A percentile compares a stretch with the other conserved stretches of the same genome.
Conservation (phyloP, 2,113 vertebrate genomes). For the Pseudois nayaur region DNA sequence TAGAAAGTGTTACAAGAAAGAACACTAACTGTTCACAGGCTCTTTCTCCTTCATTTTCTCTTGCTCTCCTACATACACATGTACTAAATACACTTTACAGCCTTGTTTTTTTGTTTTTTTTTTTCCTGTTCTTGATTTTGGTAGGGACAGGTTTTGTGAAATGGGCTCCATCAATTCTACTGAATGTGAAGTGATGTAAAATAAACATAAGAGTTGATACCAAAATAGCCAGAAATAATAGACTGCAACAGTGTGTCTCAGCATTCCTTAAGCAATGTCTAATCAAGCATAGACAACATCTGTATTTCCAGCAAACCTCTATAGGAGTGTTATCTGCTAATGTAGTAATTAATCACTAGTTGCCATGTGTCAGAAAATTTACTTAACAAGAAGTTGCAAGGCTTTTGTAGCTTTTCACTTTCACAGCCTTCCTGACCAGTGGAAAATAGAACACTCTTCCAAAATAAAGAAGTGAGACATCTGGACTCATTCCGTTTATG, state of each 20-base stretch:
- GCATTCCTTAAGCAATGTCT: conserved; percentile 48
- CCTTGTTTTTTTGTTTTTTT: neutral
- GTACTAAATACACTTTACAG: neutral
- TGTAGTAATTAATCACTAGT: conserved; percentile 53
- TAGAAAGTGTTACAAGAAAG: neutral
- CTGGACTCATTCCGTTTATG: neutral
- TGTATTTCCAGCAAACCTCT: conserved; percentile 58
- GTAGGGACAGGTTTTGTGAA: conserved; percentile 23
- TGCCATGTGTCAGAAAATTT: conserved; percentile 50
- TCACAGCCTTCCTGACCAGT: neutral
- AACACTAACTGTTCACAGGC: neutral
- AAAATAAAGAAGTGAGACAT: neutral
- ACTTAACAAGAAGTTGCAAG: conserved; percentile 52
- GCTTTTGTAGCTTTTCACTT: neutral
- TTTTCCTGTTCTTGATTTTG: neutral
- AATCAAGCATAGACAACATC: conserved; percentile 46
- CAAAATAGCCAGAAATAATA: conserved; percentile 63
- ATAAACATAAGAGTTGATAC: conserved; percentile 57
- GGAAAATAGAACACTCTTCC: neutral
- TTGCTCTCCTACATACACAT: neutral
- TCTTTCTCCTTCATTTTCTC: neutral
- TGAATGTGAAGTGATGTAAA: conserved; percentile 51
- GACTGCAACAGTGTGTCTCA: neutral
- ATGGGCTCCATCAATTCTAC: conserved; percentile 31
- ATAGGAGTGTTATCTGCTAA: conserved; percentile 57